Base-by-base conservation (phyloP, 2,888 invertebrate genomes). In the Diaphora mendica region DNA sequence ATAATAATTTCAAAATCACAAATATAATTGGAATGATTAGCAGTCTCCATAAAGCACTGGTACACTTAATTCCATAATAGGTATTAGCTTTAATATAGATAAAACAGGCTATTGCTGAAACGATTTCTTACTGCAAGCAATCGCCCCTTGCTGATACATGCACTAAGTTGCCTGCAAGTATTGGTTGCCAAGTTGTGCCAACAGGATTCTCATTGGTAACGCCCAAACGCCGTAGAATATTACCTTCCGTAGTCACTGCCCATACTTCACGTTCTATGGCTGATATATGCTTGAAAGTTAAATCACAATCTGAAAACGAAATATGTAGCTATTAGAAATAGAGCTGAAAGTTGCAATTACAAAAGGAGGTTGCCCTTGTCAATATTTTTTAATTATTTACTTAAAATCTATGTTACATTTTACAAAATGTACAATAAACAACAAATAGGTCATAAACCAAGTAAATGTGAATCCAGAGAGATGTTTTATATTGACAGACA, bases 171-270 rank as follows among this genome's bases (percentile, higher is more conserved):
- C 96, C 91, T 39, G 88, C 79, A 68, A 97, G 97, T 51, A 97
- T 97, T 65, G 96, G 94, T 86, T 97, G 97, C 99, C 99, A 99
- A 44, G 97, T 97, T 48, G 97, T 96, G 69, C 99, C 99, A 73
- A 97, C 96, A 3, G 97, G 97, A 93, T 97, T 97, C 59, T 96
- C 96, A 66, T 94, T 91, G 20, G 97, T 97, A 59, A 98, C 97
- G 30, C 98, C 98, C 79, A 97, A 96, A 72, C 99, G 96, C 76
- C 97, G 96, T 78, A 97, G 96, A 68, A 98, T 93, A 35, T 96
- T 95, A 23, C 98, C 98, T 79, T 97, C 97, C 68, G 96, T 94
- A 20, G 97, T 97, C 67, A 97, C 96, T 0, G 97, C 98, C 98
- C 98, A 98, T 65, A 98, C 97, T 89, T 97, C 97, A 26, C 94